These are phyloP conservation scores for Suricata suricatta DNA, from an alignment of 2,113 vertebrate species.

Conservation along the genomic window DNA sequence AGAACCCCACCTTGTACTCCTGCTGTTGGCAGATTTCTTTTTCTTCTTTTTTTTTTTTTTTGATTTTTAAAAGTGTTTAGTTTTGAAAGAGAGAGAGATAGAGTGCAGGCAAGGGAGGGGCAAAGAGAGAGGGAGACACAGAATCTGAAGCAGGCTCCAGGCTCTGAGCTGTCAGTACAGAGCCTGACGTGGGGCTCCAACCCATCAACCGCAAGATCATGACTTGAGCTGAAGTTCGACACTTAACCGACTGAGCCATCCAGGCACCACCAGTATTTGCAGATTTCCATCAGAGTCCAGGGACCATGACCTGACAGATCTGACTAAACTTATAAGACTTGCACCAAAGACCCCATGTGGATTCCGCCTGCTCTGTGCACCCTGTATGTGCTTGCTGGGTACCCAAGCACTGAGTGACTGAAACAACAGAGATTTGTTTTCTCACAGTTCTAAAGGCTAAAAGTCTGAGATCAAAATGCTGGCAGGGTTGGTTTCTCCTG, in stretches of 20 bases:
- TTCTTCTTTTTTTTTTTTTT: no score
- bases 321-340: not conserved
- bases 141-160: no score
- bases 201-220: no score
- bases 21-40: not conserved
- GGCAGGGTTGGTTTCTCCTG: not conserved
- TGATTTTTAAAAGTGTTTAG: no score
- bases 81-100: no score
- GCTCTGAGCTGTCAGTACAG: no score
- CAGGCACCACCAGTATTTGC: not conserved
- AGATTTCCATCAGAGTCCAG: not conserved
- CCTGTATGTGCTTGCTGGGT: not conserved
- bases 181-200: no score
- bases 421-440: not conserved
- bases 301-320: rapidly evolving
- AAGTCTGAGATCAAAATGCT: not conserved
- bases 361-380: not conserved
- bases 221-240: no score
- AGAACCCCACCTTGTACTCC: no score
- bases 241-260: no score
- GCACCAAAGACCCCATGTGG: not conserved
- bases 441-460: not conserved
- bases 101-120: no score
- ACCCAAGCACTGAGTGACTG: not conserved
- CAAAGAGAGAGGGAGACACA: no score